These are phyloP conservation scores for Tinea pellionella DNA, from an alignment of 2,888 invertebrate species.

Conservation along the genomic window DNA sequence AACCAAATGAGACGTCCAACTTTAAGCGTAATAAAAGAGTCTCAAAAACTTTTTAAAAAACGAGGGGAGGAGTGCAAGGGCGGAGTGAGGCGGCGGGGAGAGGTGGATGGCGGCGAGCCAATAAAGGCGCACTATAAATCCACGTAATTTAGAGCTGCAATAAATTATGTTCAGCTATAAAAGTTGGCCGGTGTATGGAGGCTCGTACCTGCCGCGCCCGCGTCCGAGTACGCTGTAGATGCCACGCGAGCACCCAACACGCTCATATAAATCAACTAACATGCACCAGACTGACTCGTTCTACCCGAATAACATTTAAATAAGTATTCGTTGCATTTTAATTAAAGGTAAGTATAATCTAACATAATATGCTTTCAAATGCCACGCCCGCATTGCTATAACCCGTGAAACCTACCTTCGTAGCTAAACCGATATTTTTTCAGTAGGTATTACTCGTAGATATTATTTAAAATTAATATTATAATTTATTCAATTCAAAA, in stretches of 20 bases:
- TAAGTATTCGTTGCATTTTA: neutral
- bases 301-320: neutral
- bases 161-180: slow-evolving; percentile 65
- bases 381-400: no score
- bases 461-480: no score
- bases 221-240: slow-evolving; percentile 22
- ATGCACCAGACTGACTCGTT: neutral
- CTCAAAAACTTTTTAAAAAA: slow-evolving; percentile 18
- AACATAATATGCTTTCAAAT: no score
- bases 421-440: no score
- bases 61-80: slow-evolving; percentile 32
- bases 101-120: slow-evolving; percentile 55
- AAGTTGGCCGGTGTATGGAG: slow-evolving; percentile 32
- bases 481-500: no score
- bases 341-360: neutral
- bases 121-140: slow-evolving; percentile 68
- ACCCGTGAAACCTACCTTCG: no score
- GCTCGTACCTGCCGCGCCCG: slow-evolving; percentile 50
- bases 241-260: slow-evolving; percentile 28
- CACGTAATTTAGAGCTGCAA: slow-evolving; percentile 66
- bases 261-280: slow-evolving; percentile 31
- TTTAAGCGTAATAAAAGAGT: neutral
- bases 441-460: no score
- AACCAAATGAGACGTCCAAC: slow-evolving; percentile 1
- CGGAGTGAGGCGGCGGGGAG: slow-evolving; percentile 26